Evolutionary conservation across 2,888 invertebrate species (phyloP), one percentile per base, ranked within the genome.

Genomic region (Hoplodrina ambigua): DNA sequence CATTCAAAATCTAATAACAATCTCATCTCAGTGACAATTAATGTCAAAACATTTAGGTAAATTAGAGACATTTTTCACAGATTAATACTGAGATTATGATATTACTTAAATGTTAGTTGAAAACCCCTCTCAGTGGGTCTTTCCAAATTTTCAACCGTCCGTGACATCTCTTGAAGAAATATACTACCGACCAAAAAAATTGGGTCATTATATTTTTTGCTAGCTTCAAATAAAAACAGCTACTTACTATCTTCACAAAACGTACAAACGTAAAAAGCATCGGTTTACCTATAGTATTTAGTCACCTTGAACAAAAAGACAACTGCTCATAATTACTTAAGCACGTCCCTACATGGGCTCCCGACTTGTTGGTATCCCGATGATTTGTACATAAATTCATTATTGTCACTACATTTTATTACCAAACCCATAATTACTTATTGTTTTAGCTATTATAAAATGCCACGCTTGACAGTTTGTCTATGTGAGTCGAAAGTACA

Each of bases 361-460:
- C 74, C 62, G 80, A 82, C 87, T 80, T 91, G 91, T 91, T 87
- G 92, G 92, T 79, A 92, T 93, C 87, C 85, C 85, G 87, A 89
- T 92, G 90, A 93, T 91, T 89, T 89, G 87, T 86, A 82, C 87
- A 92, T 94, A 91, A 92, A 93, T 91, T 89, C 85, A 78, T 85
- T 85, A 86, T 83, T 83, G 82, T 79, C 82, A 82, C 86, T 87
- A 85, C 85, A 86, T 85, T 84, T 86, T 88, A 86, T 87, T 83
- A 86, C 83, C 78, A 82, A 79, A 82, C 82, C 85, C 74, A 86
- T 88, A 89, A 90, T 91, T 83, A 81, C 87, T 90, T 83, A 83
- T 85, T 87, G 86, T 88, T 72, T 72, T 56, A 74, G 61, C 82
- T 79, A 84, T 86, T 85, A 86, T 87, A 85, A 84, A 87, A 80